Conservation (phyloP, 2,113 vertebrate species). For the Ammodramus savannarum region DNA sequence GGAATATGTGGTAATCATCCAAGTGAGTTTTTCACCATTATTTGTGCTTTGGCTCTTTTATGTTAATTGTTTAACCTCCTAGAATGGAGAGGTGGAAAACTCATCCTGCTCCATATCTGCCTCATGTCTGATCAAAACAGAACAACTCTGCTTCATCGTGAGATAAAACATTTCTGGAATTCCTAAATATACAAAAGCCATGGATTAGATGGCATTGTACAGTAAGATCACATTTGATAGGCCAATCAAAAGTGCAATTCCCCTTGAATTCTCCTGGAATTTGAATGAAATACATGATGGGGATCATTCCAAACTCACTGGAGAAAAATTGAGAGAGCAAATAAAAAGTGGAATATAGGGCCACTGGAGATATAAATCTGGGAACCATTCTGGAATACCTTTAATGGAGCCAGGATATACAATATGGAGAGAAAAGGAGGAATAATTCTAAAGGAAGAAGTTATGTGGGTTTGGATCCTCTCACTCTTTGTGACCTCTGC, state of each 20-base stretch:
- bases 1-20: neutral
- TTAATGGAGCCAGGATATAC: neutral
- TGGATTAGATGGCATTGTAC: neutral
- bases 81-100: neutral
- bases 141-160: neutral
- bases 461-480: neutral
- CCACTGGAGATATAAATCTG: rapidly evolving
- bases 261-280: neutral
- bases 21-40: rapidly evolving
- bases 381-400: neutral
- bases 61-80: neutral
- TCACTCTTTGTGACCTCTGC: neutral
- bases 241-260: neutral
- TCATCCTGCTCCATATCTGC: neutral
- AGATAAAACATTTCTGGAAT: neutral
- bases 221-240: neutral
- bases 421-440: neutral
- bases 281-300: neutral
- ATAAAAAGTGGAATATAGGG: neutral
- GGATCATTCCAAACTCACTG: rapidly evolving
- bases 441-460: neutral
- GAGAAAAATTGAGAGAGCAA: neutral
- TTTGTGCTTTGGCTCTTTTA: neutral
- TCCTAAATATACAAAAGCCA: neutral
- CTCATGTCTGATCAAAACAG: neutral